These are phyloP conservation scores for Brienomyrus brachyistius DNA, from an alignment of 2,113 vertebrate genomes.

Conservation along the genomic window DNA sequence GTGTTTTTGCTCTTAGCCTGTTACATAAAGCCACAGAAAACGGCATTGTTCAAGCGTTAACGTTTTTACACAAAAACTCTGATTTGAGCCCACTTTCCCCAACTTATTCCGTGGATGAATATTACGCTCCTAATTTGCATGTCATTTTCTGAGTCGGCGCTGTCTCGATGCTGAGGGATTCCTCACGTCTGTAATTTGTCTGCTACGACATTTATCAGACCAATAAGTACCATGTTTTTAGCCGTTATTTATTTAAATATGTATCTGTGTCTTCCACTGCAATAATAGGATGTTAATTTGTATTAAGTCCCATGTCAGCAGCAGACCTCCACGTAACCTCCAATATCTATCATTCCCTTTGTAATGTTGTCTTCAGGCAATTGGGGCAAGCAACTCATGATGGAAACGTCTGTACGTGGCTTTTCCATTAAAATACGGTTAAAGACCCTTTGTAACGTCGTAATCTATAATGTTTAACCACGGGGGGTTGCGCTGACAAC, in stretches of 20 bases:
- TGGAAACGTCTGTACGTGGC: conserved; percentile 1
- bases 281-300: conserved; percentile 14
- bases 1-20: conserved; percentile 52
- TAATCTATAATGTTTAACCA: conserved; percentile 5
- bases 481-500: background rate
- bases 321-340: background rate
- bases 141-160: conserved; percentile 41
- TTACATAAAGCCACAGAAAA: conserved; percentile 50
- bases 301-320: conserved; percentile 6
- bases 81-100: conserved; percentile 52
- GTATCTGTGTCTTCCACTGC: conserved; percentile 7
- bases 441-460: background rate
- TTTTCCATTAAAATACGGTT: background rate
- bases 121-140: conserved; percentile 58
- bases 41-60: conserved; percentile 57
- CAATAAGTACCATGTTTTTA: conserved; percentile 20
- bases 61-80: conserved; percentile 47
- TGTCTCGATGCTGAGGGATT: conserved; percentile 28
- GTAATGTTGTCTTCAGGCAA: conserved; percentile 7
- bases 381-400: background rate
- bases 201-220: conserved; percentile 30
- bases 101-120: conserved; percentile 56
- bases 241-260: conserved; percentile 17
- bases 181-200: conserved; percentile 30
- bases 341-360: conserved; percentile 17